Base-by-base conservation (phyloP, 2,888 invertebrate genomes). In the Erynnis tages region DNA sequence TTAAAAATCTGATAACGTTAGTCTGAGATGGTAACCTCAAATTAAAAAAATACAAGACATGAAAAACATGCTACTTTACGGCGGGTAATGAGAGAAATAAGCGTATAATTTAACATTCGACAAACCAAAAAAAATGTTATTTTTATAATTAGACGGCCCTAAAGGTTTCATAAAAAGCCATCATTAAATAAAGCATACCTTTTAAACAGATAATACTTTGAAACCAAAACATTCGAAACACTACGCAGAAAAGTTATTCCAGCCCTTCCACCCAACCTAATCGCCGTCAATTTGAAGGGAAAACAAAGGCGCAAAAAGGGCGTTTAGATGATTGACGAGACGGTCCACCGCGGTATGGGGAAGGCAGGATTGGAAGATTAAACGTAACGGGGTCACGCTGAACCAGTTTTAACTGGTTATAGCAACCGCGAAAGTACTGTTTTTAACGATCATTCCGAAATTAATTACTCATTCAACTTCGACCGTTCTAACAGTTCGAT, bases 281-380 rank as follows among this genome's bases (percentile, higher is more conserved):
- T 25, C 25, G n/a, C 25, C 11, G 46, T 25, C 27, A 25, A 34
- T 35, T 37, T 46, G 21, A 44, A 35, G 16, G 10, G 17, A 16
- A 35, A 46, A 35, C 35, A 46, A 46, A 35, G 25, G 46, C 16
- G 11, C 34, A 35, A 46, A 34, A 35, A 43, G 17, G 25, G 19
- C 29, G 25, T 44, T 44, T 16, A 35, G 27, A 46, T 46, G 46
- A 46, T 46, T 35, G 46, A 35, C 46, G 35, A 35, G 46, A 46
- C 21, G 35, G 16, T 30, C 13, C 11, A n/a, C 17, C 43, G 10
- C 8, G 16, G 35, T 37, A 46, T 8, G 13, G n/a, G 25, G 7
- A 16, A 13, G 21, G 30, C 43, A 34, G 30, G 23, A 29, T 17
- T 19, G 17, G 17, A 7, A 34, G 16, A 17, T 35, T 25, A 46